phyloP scores from a whole-genome alignment of 2,797 vertebrate species.

The Pseudochirops corinnae region DNA sequence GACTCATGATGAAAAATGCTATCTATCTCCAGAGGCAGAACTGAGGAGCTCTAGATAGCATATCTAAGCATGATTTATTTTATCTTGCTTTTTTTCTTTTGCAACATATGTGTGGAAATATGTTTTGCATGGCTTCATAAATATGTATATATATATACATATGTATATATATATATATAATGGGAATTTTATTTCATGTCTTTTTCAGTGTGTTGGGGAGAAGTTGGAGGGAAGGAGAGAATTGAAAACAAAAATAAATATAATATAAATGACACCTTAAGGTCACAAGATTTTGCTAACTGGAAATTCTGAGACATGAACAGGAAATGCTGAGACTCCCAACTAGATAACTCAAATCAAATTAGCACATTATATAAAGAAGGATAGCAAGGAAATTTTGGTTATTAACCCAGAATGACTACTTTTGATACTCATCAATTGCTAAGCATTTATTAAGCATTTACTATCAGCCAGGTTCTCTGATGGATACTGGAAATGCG shows the following conservation, averaged over 20 bases:
- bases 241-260: not conserved
- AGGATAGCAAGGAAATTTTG: conserved; percentile 1
- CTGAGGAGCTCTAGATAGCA: not conserved
- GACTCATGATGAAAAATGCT: not conserved
- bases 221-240: not conserved
- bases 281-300: not conserved
- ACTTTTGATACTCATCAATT: conserved; percentile 13
- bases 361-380: not conserved
- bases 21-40: not conserved
- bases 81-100: not conserved
- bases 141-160: too few species aligned
- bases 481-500: not conserved
- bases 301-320: conserved; percentile 25
- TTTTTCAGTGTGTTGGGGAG: not conserved
- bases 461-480: not conserved
- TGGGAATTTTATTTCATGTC: not conserved
- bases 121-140: not conserved
- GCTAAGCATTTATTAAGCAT: not conserved
- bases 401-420: not conserved
- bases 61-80: not conserved
- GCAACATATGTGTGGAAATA: not conserved
- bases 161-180: not conserved
- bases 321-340: not conserved
- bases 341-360: conserved; percentile 5
- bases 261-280: not conserved